Evolutionary conservation across 1,140 invertebrate species (phyloP), one percentile per base, ranked within the genome.

Genomic region (Lethrus apterus): DNA sequence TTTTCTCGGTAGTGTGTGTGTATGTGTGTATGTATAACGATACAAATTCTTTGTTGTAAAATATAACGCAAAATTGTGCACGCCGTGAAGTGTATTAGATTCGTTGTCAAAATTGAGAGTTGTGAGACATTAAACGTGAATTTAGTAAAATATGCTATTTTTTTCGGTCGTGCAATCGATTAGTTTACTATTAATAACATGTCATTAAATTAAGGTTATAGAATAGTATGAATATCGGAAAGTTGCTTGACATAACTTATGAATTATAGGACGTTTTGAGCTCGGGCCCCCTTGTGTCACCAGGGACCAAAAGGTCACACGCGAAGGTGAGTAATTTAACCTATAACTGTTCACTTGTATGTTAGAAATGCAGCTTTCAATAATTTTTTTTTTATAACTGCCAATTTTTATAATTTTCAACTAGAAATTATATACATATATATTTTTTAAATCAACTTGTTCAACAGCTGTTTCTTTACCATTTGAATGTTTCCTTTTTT

Each of bases 251-350:
- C 24, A 42, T 26, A 42, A 42, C 29, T 42, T 42, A 42, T 29
- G 21, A 26, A 42, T 42, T 42, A 8, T 42, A 42, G 38, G 24
- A 42, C 21, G 24, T 42, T 42, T 29, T 26, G 38, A 42, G 38
- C 21, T 26, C 38, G 21, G 38, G 21, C 21, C 38, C 17, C 21
- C 38, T 14, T 24, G 21, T 24, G 21, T 42, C 19, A 23, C 21
- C 21, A 26, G 38, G 38, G 24, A 42, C 38, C 38, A 42, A 42
- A 42, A 42, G 38, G 38, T 42, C 38, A 42, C 38, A 42, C 24
- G 38, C 38, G 17, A 42, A 42, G 38, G 38, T 42, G 24, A 40
- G 23, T 36, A 36, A 36, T 38, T 18, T 21, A 38, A 38, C 35
- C 35, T 38, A 38, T 38, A 38, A 38, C 35, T 38, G 35, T 38